phyloP scores from a whole-genome alignment of 2,113 vertebrate species.

The Halcyon senegalensis region DNA sequence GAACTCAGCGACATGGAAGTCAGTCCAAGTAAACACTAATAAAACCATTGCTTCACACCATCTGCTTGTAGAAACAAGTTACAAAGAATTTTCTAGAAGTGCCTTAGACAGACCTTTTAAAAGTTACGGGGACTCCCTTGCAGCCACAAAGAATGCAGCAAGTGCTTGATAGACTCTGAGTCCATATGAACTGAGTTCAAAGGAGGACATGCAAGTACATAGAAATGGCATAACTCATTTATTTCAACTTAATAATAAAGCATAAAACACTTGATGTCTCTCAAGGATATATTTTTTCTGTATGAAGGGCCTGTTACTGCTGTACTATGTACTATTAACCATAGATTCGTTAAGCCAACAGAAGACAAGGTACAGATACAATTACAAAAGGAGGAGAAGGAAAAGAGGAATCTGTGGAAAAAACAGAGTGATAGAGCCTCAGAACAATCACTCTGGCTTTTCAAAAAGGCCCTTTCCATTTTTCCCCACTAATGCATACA shows the following conservation, averaged over 20 bases:
- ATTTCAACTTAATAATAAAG: not conserved
- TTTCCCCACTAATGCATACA: accelerated
- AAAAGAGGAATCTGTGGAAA: not conserved
- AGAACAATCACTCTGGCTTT: not conserved
- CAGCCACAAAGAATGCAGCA: not conserved
- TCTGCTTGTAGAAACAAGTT: not conserved
- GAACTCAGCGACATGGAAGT: not conserved
- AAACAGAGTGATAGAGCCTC: not conserved
- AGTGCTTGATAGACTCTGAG: not conserved
- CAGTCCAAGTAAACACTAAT: not conserved
- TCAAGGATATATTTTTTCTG: not conserved
- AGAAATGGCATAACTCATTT: not conserved
- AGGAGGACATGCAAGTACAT: not conserved
- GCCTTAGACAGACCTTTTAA: not conserved
- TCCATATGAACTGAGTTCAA: not conserved
- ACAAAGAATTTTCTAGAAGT: not conserved
- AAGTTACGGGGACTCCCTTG: not conserved
- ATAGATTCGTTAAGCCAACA: not conserved
- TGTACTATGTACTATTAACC: not conserved
- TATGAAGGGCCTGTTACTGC: not conserved
- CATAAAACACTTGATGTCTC: not conserved
- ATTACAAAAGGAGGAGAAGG: not conserved
- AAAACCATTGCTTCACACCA: not conserved
- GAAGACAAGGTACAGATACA: not conserved
- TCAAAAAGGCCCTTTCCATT: not conserved